Evolutionary conservation across 1,140 invertebrate species (phyloP).

Genomic region (Fopius arisanus): DNA sequence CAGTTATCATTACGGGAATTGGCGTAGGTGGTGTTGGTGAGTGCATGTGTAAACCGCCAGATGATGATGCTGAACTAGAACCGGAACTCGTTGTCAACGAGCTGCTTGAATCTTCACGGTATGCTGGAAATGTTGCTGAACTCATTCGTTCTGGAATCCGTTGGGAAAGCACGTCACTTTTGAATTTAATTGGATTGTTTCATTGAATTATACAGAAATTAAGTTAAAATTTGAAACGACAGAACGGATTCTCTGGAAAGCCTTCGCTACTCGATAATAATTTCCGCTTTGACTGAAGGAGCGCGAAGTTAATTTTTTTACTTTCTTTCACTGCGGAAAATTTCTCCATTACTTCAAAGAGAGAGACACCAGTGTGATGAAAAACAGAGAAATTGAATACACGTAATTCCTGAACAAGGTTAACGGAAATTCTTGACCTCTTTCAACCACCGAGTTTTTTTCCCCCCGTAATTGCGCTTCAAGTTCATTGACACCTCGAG

Average conservation of each 20-base stretch:
- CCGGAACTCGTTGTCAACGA: conserved; percentile 52
- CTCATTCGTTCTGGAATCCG: conserved; percentile 48
- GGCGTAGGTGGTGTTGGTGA: conserved; percentile 46
- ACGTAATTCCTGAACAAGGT: conserved; percentile 11
- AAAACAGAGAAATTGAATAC: neutral
- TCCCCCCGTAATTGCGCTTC: neutral
- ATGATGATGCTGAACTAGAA: conserved; percentile 51
- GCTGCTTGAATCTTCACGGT: conserved; percentile 51
- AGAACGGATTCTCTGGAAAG: too few relatives aligned
- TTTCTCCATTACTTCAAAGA: neutral
- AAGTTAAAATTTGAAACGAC: too few relatives aligned
- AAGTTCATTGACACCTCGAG: conserved; percentile 18
- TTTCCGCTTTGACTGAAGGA: neutral
- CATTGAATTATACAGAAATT: too few relatives aligned
- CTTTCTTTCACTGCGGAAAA: neutral
- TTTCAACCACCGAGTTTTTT: conserved; percentile 2
- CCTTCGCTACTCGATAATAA: neutral
- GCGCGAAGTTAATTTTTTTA: neutral
- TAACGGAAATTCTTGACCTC: conserved; percentile 17
- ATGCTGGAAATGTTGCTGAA: conserved; percentile 45
- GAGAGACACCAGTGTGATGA: conserved; percentile 4
- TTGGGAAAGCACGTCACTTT: too few relatives aligned
- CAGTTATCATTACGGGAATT: conserved; percentile 56
- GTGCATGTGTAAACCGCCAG: conserved; percentile 52
- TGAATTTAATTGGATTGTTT: too few relatives aligned